Percentiles rank a stretch among this genome's conserved stretches.
These are phyloP conservation scores for Chiridota heheva DNA, from an alignment of 35 echinoderm and acorn worm genomes.

Conservation along the genomic window DNA sequence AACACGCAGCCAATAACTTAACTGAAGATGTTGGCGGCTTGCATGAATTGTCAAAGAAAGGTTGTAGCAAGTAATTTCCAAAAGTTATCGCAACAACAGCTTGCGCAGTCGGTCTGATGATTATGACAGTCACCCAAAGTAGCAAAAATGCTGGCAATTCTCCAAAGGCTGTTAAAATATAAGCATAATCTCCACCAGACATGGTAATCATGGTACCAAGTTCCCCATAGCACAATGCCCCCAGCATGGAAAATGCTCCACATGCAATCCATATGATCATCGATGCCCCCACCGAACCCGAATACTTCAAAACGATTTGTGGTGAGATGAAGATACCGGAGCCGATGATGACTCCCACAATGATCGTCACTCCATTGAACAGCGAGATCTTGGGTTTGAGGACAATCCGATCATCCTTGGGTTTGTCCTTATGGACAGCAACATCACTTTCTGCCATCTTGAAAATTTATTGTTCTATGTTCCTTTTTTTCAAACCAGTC, in stretches of 20 bases:
- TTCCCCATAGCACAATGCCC: constrained; percentile 93
- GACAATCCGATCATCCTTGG: constrained; percentile 47
- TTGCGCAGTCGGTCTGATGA: constrained; percentile 90
- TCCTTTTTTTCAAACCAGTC: too few species aligned
- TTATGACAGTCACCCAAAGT: constrained; percentile 89
- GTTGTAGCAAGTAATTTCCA: constrained; percentile 86
- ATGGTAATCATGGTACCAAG: constrained; percentile 96
- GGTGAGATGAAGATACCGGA: constrained; percentile 98
- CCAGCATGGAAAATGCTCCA: constrained; percentile 91
- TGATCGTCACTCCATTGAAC: constrained; percentile 93
- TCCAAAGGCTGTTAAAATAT: constrained; percentile 81
- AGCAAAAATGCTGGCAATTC: constrained; percentile 80
- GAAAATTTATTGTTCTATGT: too few species aligned
- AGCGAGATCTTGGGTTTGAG: constrained; percentile 85
- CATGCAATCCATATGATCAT: constrained; percentile 76
- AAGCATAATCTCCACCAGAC: constrained; percentile 98
- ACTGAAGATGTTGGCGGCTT: constrained; percentile 45
- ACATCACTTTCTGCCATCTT: too few species aligned
- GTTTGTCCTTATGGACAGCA: too few species aligned
- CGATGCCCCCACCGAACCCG: constrained; percentile 73
- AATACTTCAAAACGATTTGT: constrained; percentile 60
- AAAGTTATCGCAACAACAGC: constrained; percentile 92
- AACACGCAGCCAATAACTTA: constrained; percentile 78
- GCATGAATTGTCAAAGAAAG: constrained; percentile 56
- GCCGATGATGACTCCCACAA: constrained; percentile 93